Conservation (phyloP, 1,140 invertebrate genomes). For the Drosophila insularis region DNA sequence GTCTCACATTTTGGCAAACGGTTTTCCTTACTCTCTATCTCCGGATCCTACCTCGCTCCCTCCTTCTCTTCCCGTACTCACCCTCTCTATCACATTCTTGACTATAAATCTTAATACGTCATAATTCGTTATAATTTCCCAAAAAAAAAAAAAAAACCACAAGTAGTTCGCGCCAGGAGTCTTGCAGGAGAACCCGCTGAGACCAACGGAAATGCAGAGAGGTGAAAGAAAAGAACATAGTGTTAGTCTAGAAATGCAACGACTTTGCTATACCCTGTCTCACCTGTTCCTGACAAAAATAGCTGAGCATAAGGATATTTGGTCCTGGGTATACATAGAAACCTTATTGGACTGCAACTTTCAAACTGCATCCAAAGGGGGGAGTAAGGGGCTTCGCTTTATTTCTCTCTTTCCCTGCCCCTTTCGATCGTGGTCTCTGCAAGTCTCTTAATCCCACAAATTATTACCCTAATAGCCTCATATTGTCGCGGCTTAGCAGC, state of each 20-base stretch:
- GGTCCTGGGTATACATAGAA: too few species aligned
- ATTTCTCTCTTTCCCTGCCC: not conserved
- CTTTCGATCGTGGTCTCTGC: not conserved
- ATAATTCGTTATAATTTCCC: conserved; percentile 76
- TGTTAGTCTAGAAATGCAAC: conserved; percentile 1
- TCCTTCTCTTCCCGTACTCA: not conserved
- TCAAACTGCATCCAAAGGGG: not conserved
- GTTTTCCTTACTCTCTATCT: not conserved
- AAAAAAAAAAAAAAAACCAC: conserved; percentile 38
- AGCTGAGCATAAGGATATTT: too few species aligned
- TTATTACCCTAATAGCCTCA: conserved; percentile 73
- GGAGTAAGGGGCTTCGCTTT: not conserved
- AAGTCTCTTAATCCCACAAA: conserved; percentile 65
- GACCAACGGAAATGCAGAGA: conserved; percentile 29
- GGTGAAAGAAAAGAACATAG: not conserved
- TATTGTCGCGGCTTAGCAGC: conserved; percentile 75
- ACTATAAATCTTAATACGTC: conserved; percentile 77
- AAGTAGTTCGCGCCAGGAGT: conserved; percentile 59
- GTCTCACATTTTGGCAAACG: conserved; percentile 51
- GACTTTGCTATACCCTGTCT: not conserved
- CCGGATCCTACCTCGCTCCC: not conserved
- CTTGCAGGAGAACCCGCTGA: conserved; percentile 49
- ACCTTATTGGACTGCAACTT: not conserved
- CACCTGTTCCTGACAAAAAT: too few species aligned
- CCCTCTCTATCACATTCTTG: not conserved